These are phyloP conservation scores for Lymantria monacha DNA, from an alignment of 2,888 invertebrate species.

Conservation along the genomic window DNA sequence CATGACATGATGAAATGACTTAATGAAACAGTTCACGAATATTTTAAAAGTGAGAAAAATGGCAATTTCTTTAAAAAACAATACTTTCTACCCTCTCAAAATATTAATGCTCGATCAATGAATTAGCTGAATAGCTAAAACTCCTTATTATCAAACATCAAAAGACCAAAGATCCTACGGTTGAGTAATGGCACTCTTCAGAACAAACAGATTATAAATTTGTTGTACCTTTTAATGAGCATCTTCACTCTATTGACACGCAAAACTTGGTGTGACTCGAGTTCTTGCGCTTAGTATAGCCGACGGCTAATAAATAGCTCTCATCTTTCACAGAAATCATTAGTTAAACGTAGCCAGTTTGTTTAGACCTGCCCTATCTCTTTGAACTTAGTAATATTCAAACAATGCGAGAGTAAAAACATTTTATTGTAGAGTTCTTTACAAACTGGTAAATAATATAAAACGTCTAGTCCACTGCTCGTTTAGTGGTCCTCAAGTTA, in stretches of 20 bases:
- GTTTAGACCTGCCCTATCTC: constrained; percentile 23
- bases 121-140: too few species aligned
- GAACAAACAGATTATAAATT: constrained; percentile 1
- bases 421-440: constrained; percentile 24
- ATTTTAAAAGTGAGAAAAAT: too few species aligned
- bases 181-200: constrained; percentile 2
- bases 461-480: constrained; percentile 37
- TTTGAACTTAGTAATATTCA: constrained; percentile 7
- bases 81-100: too few species aligned
- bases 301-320: constrained; percentile 53
- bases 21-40: too few species aligned
- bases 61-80: too few species aligned
- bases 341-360: constrained; percentile 49
- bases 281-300: constrained; percentile 18
- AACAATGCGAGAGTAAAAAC: constrained; percentile 11
- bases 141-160: too few species aligned
- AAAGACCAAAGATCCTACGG: neutral
- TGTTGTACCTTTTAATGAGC: too few species aligned
- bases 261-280: neutral
- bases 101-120: too few species aligned
- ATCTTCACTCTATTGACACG: neutral
- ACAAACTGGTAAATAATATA: constrained; percentile 35
- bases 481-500: constrained; percentile 41
- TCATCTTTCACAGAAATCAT: constrained; percentile 59
- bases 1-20: too few species aligned